Conservation (phyloP, 2,113 vertebrate species). For the Aramus guarauna region DNA sequence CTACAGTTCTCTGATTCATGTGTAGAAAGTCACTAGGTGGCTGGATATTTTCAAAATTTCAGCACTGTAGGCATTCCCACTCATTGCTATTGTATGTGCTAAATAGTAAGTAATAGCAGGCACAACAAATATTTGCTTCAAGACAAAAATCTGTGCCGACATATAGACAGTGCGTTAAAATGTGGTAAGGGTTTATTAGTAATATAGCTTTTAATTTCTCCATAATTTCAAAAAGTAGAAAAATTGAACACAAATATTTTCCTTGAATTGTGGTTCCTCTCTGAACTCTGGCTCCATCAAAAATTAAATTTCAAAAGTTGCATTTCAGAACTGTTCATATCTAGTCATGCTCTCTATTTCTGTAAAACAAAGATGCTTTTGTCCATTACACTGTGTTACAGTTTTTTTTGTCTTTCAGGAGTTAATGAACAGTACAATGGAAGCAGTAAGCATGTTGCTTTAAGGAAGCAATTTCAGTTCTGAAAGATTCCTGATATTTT, state of each 20-base stretch:
- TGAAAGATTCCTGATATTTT: not conserved
- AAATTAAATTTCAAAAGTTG: not conserved
- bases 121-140: not conserved
- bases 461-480: not conserved
- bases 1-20: not conserved
- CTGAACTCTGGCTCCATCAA: not conserved
- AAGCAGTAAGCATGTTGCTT: not conserved
- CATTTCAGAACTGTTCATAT: not conserved
- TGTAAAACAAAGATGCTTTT: not conserved
- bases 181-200: not conserved
- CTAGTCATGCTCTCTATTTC: not conserved
- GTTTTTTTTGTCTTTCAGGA: accelerated
- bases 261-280: not conserved
- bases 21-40: not conserved
- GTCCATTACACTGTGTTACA: not conserved
- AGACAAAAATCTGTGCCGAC: not conserved
- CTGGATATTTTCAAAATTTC: not conserved
- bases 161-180: not conserved
- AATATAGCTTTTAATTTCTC: not conserved
- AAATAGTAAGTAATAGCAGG: not conserved
- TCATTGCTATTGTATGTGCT: not conserved
- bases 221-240: not conserved
- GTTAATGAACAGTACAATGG: not conserved
- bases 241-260: not conserved
- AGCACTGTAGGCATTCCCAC: accelerated